A percentile compares a stretch with the other conserved stretches of the same genome.
Evolutionary conservation across 2,113 vertebrate species (phyloP).

Genomic region (Chiloscyllium plagiosum): DNA sequence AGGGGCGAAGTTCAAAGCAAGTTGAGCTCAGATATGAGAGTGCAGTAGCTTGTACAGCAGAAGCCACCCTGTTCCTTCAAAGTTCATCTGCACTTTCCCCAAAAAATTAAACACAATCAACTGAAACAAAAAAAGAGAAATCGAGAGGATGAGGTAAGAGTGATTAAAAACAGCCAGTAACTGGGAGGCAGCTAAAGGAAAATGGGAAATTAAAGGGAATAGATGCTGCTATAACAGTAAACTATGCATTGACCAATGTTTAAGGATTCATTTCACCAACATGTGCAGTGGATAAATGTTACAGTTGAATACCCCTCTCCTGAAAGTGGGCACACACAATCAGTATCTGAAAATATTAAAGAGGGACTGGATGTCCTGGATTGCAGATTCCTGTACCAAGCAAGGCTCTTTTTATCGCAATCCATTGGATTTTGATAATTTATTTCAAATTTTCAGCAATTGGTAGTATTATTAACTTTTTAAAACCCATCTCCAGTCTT

Average conservation of each 20-base stretch:
- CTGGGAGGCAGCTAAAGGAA: background rate
- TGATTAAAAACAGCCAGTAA: background rate
- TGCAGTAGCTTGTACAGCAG: background rate
- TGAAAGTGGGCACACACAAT: background rate
- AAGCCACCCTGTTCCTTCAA: background rate
- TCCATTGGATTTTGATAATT: background rate
- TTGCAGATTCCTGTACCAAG: background rate
- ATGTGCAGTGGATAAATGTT: background rate
- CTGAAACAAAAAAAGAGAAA: background rate
- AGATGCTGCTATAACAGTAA: background rate
- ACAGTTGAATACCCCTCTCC: background rate
- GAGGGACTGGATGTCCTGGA: background rate
- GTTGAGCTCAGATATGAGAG: background rate
- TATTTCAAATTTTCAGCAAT: background rate
- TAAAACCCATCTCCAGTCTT: background rate
- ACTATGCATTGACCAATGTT: background rate
- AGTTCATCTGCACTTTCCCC: background rate
- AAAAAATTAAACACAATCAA: constrained; percentile 15
- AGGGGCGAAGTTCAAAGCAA: background rate
- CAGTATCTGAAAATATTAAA: background rate
- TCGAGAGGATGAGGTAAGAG: background rate
- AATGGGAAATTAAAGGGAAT: background rate
- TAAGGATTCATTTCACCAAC: background rate
- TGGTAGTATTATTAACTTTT: background rate
- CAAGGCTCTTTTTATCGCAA: background rate